Percentiles rank a stretch among this genome's conserved stretches.
Conservation (phyloP, 2,888 invertebrate genomes). For the Aspidiotus destructor region DNA sequence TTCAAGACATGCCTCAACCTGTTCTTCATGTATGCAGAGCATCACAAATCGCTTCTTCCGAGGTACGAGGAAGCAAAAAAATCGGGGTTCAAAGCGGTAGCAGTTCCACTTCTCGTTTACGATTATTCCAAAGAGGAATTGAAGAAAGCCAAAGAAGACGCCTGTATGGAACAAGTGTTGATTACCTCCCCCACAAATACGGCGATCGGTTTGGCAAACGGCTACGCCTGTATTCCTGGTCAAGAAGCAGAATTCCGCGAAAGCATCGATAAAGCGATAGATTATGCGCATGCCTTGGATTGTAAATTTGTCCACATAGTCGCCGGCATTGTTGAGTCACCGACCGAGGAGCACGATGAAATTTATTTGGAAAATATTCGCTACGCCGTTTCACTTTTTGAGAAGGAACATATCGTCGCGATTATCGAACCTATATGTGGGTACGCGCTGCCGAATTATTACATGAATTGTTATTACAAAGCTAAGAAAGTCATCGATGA, state of each 20-base stretch:
- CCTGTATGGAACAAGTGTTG: constrained; percentile 67
- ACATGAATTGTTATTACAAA: constrained; percentile 68
- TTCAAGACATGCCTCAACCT: constrained; percentile 81
- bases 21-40: constrained; percentile 75
- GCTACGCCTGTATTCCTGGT: constrained; percentile 71
- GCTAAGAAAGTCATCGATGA: constrained; percentile 63
- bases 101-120: constrained; percentile 68
- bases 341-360: constrained; percentile 49
- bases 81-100: constrained; percentile 79
- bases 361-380: constrained; percentile 67
- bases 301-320: constrained; percentile 82
- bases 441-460: constrained; percentile 75
- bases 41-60: constrained; percentile 51
- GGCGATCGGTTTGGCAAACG: constrained; percentile 64
- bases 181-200: constrained; percentile 70
- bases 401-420: constrained; percentile 61
- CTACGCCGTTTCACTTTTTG: constrained; percentile 60
- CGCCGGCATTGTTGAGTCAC: constrained; percentile 61
- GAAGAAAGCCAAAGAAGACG: constrained; percentile 55
- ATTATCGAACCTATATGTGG: constrained; percentile 88
- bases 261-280: constrained; percentile 60
- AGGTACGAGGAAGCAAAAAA: constrained; percentile 67
- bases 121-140: constrained; percentile 59
- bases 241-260: constrained; percentile 60
- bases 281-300: constrained; percentile 68